These are phyloP conservation scores for Naso thynnoides DNA, from an alignment of 2,797 vertebrate genomes.

Conservation along the genomic window DNA sequence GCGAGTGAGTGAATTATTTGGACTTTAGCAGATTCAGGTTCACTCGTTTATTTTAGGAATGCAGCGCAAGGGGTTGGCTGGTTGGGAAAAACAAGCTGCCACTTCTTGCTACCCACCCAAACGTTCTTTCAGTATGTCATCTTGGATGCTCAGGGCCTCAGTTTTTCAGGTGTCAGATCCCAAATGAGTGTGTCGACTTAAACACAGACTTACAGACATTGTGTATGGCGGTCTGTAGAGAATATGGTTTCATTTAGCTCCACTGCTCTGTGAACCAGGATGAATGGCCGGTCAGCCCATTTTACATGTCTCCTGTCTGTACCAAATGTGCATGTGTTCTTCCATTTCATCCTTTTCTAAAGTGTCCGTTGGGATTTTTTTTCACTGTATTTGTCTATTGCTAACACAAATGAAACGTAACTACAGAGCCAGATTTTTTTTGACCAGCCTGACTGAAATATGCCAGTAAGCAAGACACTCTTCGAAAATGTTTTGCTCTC, in stretches of 20 bases:
- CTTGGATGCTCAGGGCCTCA: conserved; percentile 84
- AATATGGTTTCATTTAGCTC: conserved; percentile 32
- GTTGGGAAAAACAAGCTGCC: conserved; percentile 30
- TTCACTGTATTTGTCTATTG: conserved; percentile 1
- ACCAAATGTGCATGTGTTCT: conserved; percentile 65
- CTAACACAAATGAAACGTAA: conserved; percentile 26
- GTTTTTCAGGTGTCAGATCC: conserved; percentile 82
- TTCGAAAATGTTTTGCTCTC: conserved; percentile 16
- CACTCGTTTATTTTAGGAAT: conserved; percentile 62
- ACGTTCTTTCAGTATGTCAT: conserved; percentile 53
- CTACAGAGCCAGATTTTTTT: conserved; percentile 43
- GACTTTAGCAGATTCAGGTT: conserved; percentile 60
- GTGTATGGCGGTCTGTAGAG: conserved; percentile 52
- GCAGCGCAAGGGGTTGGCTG: conserved; percentile 39
- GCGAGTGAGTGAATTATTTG: conserved; percentile 54
- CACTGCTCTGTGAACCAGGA: conserved; percentile 48
- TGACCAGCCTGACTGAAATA: conserved; percentile 52
- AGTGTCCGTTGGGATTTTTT: conserved; percentile 44
- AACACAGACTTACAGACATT: conserved; percentile 50
- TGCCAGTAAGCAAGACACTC: conserved; percentile 38
- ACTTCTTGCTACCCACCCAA: conserved; percentile 42
- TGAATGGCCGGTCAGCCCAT: conserved; percentile 35
- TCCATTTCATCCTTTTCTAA: conserved; percentile 57
- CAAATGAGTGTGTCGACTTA: conserved; percentile 50
- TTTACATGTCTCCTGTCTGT: conserved; percentile 44